These are phyloP conservation scores for Orchesella flavescens DNA, from an alignment of 2,888 invertebrate species.

Conservation along the genomic window DNA sequence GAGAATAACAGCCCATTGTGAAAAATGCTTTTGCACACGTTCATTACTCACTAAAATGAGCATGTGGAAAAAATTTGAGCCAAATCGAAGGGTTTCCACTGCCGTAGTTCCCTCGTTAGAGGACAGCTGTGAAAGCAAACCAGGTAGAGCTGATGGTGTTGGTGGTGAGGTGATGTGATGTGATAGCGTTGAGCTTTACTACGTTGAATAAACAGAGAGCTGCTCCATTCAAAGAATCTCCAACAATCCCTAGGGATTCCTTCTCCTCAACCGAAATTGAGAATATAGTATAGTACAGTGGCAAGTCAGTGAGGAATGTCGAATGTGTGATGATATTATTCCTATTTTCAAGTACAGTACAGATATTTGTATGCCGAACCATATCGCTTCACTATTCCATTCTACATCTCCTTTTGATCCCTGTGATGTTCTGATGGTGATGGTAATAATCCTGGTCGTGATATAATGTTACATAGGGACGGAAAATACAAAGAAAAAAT, in stretches of 20 bases:
- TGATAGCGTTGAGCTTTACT: no score
- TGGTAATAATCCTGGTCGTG: not conserved
- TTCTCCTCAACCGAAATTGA: constrained; percentile 33
- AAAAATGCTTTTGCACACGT: no score
- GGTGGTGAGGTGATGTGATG: no score
- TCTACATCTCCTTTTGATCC: not conserved
- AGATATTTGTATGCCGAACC: not conserved
- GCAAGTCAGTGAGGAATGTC: constrained; percentile 5
- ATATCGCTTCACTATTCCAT: constrained; percentile 27
- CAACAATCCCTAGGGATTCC: constrained; percentile 38
- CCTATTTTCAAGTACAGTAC: constrained; percentile 4
- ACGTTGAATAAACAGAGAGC: not conserved
- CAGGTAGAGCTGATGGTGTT: no score
- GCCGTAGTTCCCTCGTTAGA: no score
- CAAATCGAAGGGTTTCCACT: no score
- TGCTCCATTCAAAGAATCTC: constrained; percentile 49
- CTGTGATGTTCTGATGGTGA: not conserved
- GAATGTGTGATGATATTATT: constrained; percentile 1
- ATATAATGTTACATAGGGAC: not conserved
- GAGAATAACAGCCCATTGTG: no score
- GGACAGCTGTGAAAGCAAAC: not conserved
- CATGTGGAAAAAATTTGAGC: no score
- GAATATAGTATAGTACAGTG: not conserved
- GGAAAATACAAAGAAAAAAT: not conserved
- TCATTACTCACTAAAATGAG: no score